Conservation (phyloP, 2,888 invertebrate genomes). For the Caradrina kadenii region DNA sequence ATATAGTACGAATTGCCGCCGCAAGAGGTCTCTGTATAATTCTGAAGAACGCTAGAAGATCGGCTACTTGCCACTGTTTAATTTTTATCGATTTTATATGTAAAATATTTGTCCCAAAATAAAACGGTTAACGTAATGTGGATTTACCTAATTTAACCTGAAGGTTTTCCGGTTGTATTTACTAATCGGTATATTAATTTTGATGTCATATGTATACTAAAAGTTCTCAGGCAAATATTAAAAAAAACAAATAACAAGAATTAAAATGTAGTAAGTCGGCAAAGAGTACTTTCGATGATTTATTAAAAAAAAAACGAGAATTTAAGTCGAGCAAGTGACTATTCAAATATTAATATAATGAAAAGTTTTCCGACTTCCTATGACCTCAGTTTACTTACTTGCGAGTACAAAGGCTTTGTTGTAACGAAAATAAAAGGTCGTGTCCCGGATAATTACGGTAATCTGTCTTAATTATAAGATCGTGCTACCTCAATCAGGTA, state of each 20-base stretch:
- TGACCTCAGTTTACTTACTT: slow-evolving; percentile 1
- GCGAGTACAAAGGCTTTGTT: slow-evolving; percentile 17
- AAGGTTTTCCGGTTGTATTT: too few relatives aligned
- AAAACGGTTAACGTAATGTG: not conserved
- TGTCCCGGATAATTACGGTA: slow-evolving; percentile 32
- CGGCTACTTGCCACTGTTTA: too few relatives aligned
- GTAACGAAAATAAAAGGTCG: slow-evolving; percentile 15
- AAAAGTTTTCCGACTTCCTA: not conserved
- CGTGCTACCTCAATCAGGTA: slow-evolving; percentile 25
- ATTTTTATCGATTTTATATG: too few relatives aligned
- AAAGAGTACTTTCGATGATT: too few relatives aligned
- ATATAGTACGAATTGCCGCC: slow-evolving; percentile 37
- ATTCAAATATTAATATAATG: not conserved
- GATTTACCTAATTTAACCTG: too few relatives aligned
- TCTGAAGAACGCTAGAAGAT: not conserved
- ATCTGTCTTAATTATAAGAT: slow-evolving; percentile 53
- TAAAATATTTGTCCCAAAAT: not conserved
- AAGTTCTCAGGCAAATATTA: too few relatives aligned
- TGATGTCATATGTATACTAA: too few relatives aligned
- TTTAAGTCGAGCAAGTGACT: too few relatives aligned
- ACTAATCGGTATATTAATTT: too few relatives aligned
- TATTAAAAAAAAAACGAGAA: not conserved
- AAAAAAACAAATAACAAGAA: too few relatives aligned
- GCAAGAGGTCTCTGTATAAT: slow-evolving; percentile 56
- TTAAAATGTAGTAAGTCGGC: too few relatives aligned